Evolutionary conservation across 37 sponge, comb jelly and placozoan genomes (phyloP), one percentile per base, ranked within the genome.

Genomic region (Theonella swinhoei): DNA sequence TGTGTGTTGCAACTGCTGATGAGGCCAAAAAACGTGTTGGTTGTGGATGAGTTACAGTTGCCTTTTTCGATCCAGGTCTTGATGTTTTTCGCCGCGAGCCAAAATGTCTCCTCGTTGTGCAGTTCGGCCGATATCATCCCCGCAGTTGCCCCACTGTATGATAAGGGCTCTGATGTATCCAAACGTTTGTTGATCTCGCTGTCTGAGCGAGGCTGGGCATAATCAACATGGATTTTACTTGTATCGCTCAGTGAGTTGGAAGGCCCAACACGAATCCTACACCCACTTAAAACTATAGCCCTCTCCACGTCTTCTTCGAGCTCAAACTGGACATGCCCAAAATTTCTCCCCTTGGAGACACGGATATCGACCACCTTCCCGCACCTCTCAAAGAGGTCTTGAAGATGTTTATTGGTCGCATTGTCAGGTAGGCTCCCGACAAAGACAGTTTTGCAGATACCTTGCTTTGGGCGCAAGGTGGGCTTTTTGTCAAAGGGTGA

Each of bases 341-440:
- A 93, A 39, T 73, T 78, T 41, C 76, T 72, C 19, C 68, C 77
- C 17, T 42, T 20, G 37, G 87, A 72, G 60, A 93, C 32, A 26
- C 90, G 87, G 29, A 93, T 74, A 36, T 83, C 87, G 3, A 23
- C 37, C 5, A 93, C 83, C 25, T 59, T 66, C 35, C 94, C 94
- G 64, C 87, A 93, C 29, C 77, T 67, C 30, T 63, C 33, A 72
- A 93, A 93, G 34, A 86, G 26, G 47, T 93, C 94, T 17, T 76
- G 42, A 5, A 93, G 64, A 81, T 93, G 83, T 4, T 74, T 82
- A 19, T 93, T 87, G 20, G 73, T 72, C 4, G 72, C 73, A 29
- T 74, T 86, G 19, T 80, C 83, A 30, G 94, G 94, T 4, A 93
- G 68, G 33, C 77, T 83, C 5, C 94, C 94, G 2, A 93, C 87